Percentiles rank a stretch among this genome's conserved stretches.
phyloP scores from a whole-genome alignment of 1,140 invertebrate species.

The Mycetomoellerius zeteki region DNA sequence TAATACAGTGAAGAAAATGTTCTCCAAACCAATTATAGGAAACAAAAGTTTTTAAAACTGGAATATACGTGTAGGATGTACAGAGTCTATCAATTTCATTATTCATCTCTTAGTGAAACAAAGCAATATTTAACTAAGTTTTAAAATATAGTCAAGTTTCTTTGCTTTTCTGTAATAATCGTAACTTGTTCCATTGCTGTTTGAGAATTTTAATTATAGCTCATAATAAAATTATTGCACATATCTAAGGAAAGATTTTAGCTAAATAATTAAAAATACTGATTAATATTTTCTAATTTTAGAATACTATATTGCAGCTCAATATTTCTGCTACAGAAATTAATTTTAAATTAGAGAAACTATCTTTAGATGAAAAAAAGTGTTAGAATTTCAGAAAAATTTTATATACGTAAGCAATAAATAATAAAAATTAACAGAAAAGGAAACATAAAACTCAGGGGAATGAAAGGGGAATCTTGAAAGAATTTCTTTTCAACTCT shows the following conservation, averaged over 20 bases:
- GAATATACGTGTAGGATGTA: background rate
- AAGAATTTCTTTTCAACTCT: background rate
- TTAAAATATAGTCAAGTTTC: background rate
- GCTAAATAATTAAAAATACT: background rate
- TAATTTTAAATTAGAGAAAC: background rate
- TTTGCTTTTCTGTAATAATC: slow-evolving; percentile 9
- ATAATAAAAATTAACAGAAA: background rate
- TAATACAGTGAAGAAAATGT: background rate
- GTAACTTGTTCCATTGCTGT: background rate
- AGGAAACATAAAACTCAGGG: background rate
- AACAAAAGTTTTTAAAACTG: background rate
- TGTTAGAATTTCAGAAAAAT: background rate
- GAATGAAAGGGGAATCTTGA: background rate
- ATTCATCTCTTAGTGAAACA: background rate
- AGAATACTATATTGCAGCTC: background rate
- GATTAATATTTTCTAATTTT: background rate
- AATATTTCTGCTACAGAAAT: background rate
- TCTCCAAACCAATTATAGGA: background rate
- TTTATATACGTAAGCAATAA: background rate
- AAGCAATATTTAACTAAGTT: slow-evolving; percentile 3
- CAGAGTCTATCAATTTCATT: slow-evolving; percentile 9
- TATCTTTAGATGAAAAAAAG: background rate
- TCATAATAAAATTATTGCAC: background rate
- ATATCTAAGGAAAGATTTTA: background rate
- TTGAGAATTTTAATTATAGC: background rate